A percentile compares a stretch with the other conserved stretches of the same genome.
These are phyloP conservation scores for Gavialis gangeticus DNA, from an alignment of 2,113 vertebrate species.

Conservation along the genomic window DNA sequence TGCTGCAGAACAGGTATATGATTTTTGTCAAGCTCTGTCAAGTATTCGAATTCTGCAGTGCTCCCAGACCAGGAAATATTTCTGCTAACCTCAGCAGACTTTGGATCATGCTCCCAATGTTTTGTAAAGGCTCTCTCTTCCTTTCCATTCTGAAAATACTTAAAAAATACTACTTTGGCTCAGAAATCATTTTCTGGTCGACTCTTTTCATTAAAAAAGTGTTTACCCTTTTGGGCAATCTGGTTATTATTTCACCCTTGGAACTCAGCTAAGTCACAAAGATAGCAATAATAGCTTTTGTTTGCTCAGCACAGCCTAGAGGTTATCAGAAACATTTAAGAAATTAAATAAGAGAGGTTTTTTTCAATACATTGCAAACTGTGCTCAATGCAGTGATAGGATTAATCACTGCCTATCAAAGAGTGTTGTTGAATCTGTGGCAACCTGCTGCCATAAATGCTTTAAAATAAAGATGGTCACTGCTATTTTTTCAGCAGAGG, in stretches of 20 bases:
- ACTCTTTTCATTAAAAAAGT: background rate
- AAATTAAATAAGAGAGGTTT: conserved; percentile 48
- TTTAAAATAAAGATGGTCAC: background rate
- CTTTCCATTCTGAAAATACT: conserved; percentile 3
- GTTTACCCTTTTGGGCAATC: conserved; percentile 28
- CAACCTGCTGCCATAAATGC: background rate
- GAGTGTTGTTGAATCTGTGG: background rate
- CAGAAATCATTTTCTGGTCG: background rate
- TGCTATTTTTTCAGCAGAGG: background rate
- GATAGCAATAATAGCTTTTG: conserved; percentile 54
- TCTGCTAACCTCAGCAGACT: background rate
- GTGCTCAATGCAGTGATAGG: conserved; percentile 6
- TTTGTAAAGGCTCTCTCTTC: background rate
- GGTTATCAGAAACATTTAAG: conserved; percentile 66
- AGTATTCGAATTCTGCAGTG: background rate
- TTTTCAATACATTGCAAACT: conserved; percentile 33
- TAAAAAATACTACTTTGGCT: background rate
- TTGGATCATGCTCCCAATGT: background rate
- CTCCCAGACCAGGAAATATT: background rate
- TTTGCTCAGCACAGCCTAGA: conserved; percentile 64
- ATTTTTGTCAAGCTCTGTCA: background rate
- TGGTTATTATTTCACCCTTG: conserved; percentile 56
- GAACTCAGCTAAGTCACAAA: conserved; percentile 59
- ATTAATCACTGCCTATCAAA: conserved; percentile 50
- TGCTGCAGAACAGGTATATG: accelerated